Evolutionary conservation across 1,140 invertebrate species (phyloP).

Genomic region (Lamellibrachia luymesi): DNA sequence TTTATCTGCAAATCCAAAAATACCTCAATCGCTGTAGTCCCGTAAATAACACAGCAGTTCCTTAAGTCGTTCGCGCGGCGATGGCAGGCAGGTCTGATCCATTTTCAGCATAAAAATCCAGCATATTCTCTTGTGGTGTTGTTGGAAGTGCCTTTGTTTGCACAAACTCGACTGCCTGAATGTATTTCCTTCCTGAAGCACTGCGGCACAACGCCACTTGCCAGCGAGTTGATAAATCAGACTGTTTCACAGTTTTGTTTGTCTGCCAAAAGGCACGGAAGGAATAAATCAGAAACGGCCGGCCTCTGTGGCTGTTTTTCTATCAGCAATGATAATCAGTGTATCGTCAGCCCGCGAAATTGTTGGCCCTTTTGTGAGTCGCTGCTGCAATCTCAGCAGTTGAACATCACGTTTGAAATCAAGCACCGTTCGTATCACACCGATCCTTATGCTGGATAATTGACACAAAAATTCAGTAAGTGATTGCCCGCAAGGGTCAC

Average conservation of each 20-base stretch:
- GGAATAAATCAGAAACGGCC: neutral
- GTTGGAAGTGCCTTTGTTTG: neutral
- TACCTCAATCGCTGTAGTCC: neutral
- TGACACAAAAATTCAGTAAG: neutral
- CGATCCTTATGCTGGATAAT: neutral
- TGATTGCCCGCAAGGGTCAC: neutral
- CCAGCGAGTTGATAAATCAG: neutral
- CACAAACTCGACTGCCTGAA: neutral
- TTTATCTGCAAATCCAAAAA: slow-evolving; percentile 1
- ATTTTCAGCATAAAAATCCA: neutral
- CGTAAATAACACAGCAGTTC: neutral
- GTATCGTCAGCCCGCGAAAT: neutral
- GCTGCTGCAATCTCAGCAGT: neutral
- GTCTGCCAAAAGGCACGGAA: neutral
- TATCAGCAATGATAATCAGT: neutral
- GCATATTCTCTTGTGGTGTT: neutral
- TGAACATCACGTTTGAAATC: neutral
- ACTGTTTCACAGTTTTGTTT: slow-evolving; percentile 1
- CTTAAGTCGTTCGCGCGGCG: neutral
- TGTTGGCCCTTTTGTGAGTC: neutral
- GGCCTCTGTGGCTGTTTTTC: neutral
- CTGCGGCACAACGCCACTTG: neutral
- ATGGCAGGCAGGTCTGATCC: neutral
- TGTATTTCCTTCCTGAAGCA: neutral
- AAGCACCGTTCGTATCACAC: neutral